Evolutionary conservation across 2,888 invertebrate species (phyloP).

Genomic region (Dryococelus australis): DNA sequence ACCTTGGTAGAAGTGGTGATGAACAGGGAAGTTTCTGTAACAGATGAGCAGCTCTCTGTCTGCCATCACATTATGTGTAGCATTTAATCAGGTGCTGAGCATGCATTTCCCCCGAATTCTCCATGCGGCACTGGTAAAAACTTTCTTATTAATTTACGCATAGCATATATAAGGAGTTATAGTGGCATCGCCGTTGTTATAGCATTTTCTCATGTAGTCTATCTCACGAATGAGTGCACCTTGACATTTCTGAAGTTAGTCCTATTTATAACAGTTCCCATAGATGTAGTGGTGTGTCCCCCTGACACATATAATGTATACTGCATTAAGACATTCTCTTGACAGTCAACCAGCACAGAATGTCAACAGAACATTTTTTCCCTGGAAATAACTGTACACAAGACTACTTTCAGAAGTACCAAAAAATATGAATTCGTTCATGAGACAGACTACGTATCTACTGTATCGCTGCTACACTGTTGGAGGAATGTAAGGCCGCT

Average conservation of each 20-base stretch:
- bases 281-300: too few relatives aligned
- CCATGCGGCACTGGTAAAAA: conserved; percentile 51
- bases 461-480: conserved; percentile 51
- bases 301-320: too few relatives aligned
- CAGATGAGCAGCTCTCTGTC: conserved; percentile 12
- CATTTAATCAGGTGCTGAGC: conserved; percentile 27
- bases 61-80: conserved; percentile 12
- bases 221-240: too few relatives aligned
- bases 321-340: too few relatives aligned
- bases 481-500: conserved; percentile 49
- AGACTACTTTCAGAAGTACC: too few relatives aligned
- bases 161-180: neutral
- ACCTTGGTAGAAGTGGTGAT: neutral
- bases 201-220: conserved; percentile 48
- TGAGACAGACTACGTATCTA: too few relatives aligned
- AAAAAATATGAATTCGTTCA: too few relatives aligned
- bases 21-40: neutral
- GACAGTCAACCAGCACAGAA: too few relatives aligned
- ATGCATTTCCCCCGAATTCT: conserved; percentile 50
- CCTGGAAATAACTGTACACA: too few relatives aligned
- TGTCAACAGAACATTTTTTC: too few relatives aligned
- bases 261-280: too few relatives aligned
- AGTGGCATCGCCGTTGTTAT: conserved; percentile 48
- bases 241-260: too few relatives aligned
- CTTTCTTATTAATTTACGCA: conserved; percentile 35